Percentiles rank a stretch among this genome's conserved stretches.
These are phyloP conservation scores for Eristalis pertinax DNA, from an alignment of 2,888 invertebrate genomes.

Conservation along the genomic window DNA sequence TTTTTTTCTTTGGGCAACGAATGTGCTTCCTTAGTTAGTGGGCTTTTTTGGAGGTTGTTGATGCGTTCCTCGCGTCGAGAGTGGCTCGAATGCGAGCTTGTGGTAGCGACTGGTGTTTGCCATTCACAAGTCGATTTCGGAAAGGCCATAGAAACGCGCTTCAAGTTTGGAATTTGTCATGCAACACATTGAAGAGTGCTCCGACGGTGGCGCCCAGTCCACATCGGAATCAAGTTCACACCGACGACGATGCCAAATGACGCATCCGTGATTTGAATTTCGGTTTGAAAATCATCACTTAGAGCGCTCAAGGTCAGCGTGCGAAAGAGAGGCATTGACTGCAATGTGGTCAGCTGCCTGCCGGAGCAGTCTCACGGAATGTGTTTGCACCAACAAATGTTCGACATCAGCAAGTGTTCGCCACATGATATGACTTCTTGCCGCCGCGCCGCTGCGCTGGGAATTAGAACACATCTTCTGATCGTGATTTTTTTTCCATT, in stretches of 20 bases:
- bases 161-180: slow-evolving; percentile 7
- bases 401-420: not conserved
- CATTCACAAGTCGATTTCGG: not conserved
- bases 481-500: not conserved
- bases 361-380: slow-evolving; percentile 25
- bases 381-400: not conserved
- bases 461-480: not conserved
- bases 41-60: not conserved
- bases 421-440: not conserved
- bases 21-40: slow-evolving; percentile 33
- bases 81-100: not conserved
- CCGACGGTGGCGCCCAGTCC: not conserved
- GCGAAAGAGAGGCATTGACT: slow-evolving; percentile 34
- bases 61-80: not conserved
- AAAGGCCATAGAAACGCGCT: not conserved
- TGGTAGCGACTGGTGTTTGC: not conserved
- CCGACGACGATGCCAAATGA: slow-evolving; percentile 19
- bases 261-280: slow-evolving; percentile 53
- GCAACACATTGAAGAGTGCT: not conserved
- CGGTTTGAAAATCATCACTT: slow-evolving; percentile 30
- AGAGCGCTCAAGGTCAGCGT: slow-evolving; percentile 52
- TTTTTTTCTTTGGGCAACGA: slow-evolving; percentile 16
- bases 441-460: no score
- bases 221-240: slow-evolving; percentile 26
- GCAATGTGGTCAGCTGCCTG: slow-evolving; percentile 36